These are phyloP conservation scores for Hymenopus coronatus DNA, from an alignment of 2,888 invertebrate species.

Conservation along the genomic window DNA sequence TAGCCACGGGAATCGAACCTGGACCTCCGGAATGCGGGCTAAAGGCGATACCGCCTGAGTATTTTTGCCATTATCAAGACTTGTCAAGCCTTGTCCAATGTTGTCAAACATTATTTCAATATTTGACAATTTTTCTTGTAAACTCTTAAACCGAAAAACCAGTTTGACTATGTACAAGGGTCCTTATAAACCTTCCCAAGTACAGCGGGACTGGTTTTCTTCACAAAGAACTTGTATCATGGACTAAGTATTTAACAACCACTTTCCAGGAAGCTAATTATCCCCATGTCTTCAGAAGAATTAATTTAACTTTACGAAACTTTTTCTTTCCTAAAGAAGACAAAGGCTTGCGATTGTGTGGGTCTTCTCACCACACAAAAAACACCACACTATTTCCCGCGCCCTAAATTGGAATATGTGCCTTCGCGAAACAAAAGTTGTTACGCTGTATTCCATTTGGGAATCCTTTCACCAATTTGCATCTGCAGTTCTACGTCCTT, in stretches of 20 bases:
- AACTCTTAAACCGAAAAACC: too few species aligned
- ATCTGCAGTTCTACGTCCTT: not conserved
- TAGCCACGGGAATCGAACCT: too few species aligned
- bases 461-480: not conserved
- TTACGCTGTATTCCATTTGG: not conserved
- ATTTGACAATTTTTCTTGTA: too few species aligned
- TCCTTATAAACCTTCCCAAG: too few species aligned
- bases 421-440: not conserved
- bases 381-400: not conserved
- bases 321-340: not conserved
- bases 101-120: too few species aligned
- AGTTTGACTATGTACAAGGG: too few species aligned
- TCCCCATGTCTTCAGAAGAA: not conserved
- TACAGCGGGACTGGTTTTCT: not conserved
- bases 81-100: too few species aligned
- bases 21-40: too few species aligned
- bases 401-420: not conserved
- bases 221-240: not conserved
- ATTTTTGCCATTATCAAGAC: too few species aligned
- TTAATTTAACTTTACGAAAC: not conserved
- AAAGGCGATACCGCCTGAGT: too few species aligned
- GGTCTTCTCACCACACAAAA: not conserved
- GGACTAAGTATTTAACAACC: not conserved
- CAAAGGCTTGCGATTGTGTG: not conserved
- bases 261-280: not conserved